A percentile compares a stretch with the other conserved stretches of the same genome.
phyloP scores from a whole-genome alignment of 2,113 vertebrate genomes.

The Daubentonia madagascariensis region DNA sequence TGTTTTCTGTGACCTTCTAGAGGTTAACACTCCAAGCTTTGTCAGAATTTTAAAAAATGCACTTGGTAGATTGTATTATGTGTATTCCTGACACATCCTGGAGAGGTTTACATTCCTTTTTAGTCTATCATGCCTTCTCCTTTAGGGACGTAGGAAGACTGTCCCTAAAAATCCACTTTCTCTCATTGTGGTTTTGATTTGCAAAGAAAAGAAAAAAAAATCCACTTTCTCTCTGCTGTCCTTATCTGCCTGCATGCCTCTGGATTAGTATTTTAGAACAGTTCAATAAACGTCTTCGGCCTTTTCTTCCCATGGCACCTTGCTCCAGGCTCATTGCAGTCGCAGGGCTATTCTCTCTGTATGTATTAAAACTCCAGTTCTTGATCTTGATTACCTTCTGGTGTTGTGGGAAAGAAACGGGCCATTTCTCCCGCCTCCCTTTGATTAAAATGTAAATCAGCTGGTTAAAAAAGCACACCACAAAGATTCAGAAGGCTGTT shows the following conservation, averaged over 20 bases:
- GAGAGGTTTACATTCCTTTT: background rate
- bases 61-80: background rate
- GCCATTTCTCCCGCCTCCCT: background rate
- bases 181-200: too few relatives aligned
- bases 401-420: slow-evolving; percentile 41
- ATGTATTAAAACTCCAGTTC: background rate
- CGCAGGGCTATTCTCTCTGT: background rate
- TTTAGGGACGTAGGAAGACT: background rate
- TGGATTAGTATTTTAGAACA: background rate
- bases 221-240: background rate
- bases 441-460: slow-evolving; percentile 74
- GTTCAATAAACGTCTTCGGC: background rate
- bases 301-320: background rate
- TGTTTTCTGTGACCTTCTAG: background rate
- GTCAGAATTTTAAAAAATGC: background rate
- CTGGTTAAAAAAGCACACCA: slow-evolving; percentile 26
- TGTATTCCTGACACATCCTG: background rate
- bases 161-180: background rate
- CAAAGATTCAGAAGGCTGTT: background rate
- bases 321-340: background rate
- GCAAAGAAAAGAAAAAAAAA: too few relatives aligned
- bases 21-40: background rate
- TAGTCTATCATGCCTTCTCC: background rate
- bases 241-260: background rate
- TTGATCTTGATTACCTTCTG: slow-evolving; percentile 61